Conservation (phyloP, 2,797 vertebrate species). For the Aulostomus chinensis region DNA sequence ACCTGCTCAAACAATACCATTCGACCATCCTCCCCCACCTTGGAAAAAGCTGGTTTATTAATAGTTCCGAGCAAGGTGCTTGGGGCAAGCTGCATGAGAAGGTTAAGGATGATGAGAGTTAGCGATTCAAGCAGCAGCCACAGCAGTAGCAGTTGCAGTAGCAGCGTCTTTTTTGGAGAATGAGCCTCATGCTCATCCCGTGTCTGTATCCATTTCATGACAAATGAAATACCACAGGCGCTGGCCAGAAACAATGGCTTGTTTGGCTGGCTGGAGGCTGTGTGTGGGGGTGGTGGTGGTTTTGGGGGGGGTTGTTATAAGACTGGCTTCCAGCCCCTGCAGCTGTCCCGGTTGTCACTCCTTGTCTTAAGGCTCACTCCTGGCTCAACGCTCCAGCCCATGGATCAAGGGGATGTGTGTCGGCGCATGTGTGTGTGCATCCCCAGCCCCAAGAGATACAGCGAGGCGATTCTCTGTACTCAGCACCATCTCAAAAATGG, state of each 20-base stretch:
- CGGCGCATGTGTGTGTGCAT: conserved; percentile 28
- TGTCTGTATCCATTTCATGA: conserved; percentile 81
- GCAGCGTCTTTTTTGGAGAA: conserved; percentile 70
- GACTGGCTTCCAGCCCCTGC: conserved; percentile 75
- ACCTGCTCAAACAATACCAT: conserved; percentile 54
- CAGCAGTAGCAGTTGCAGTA: conserved; percentile 36
- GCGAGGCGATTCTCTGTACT: conserved; percentile 47
- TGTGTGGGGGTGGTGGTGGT: conserved; percentile 40
- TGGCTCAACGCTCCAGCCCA: conserved; percentile 69
- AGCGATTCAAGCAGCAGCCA: conserved; percentile 34
- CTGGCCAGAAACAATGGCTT: conserved; percentile 75
- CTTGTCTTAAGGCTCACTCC: conserved; percentile 83
- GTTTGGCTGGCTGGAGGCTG: conserved; percentile 63
- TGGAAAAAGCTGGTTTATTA: conserved; percentile 66
- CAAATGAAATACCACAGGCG: conserved; percentile 82
- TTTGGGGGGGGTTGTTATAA: conserved; percentile 33
- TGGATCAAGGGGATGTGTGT: conserved; percentile 69
- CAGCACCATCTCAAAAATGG: conserved; percentile 61
- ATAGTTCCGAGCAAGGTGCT: conserved; percentile 59
- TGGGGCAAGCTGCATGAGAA: conserved; percentile 53
- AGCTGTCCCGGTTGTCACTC: conserved; percentile 83
- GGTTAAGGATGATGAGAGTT: conserved; percentile 64
- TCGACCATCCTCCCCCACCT: conserved; percentile 46
- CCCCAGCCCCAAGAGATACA: conserved; percentile 47
- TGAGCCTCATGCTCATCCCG: conserved; percentile 61